These are phyloP conservation scores for Ditula angustiorana DNA, from an alignment of 2,888 invertebrate genomes.

Conservation along the genomic window DNA sequence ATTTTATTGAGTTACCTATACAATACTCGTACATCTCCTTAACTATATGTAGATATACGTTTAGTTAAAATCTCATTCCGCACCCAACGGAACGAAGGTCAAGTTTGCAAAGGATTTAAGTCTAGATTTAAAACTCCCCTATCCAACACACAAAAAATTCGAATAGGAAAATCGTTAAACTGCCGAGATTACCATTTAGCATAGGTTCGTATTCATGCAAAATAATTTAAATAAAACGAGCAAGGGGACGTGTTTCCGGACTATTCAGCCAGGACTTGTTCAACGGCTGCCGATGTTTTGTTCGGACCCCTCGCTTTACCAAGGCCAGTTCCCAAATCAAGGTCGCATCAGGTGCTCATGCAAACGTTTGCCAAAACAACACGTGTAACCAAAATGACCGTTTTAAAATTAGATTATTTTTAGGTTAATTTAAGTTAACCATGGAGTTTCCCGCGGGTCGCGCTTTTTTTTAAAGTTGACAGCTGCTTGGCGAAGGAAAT, in stretches of 20 bases:
- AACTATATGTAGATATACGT: no score
- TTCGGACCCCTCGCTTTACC: slow-evolving; percentile 44
- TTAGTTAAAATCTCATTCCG: background rate
- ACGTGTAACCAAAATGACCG: slow-evolving; percentile 34
- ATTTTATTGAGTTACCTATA: no score
- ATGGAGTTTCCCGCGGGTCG: slow-evolving; percentile 33
- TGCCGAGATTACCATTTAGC: slow-evolving; percentile 44
- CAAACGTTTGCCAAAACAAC: slow-evolving; percentile 26
- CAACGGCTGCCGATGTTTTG: slow-evolving; percentile 52
- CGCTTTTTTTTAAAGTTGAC: slow-evolving; percentile 30
- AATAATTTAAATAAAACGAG: slow-evolving; percentile 39
- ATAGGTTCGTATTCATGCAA: slow-evolving; percentile 40
- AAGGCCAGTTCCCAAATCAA: slow-evolving; percentile 50
- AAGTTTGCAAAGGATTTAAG: no score
- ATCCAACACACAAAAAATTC: background rate
- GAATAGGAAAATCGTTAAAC: slow-evolving; percentile 42
- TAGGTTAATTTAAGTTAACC: slow-evolving; percentile 27
- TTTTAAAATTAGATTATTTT: slow-evolving; percentile 24
- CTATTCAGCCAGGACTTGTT: slow-evolving; percentile 54
- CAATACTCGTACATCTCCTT: no score
- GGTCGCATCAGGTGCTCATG: slow-evolving; percentile 51
- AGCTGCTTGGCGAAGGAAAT: slow-evolving; percentile 37
- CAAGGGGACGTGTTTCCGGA: slow-evolving; percentile 56
- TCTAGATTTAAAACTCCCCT: slow-evolving; percentile 10
- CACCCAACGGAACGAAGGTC: no score